Percentiles rank a stretch among this genome's conserved stretches.
phyloP scores from a whole-genome alignment of 2,888 invertebrate species.

The Tillus elongatus region DNA sequence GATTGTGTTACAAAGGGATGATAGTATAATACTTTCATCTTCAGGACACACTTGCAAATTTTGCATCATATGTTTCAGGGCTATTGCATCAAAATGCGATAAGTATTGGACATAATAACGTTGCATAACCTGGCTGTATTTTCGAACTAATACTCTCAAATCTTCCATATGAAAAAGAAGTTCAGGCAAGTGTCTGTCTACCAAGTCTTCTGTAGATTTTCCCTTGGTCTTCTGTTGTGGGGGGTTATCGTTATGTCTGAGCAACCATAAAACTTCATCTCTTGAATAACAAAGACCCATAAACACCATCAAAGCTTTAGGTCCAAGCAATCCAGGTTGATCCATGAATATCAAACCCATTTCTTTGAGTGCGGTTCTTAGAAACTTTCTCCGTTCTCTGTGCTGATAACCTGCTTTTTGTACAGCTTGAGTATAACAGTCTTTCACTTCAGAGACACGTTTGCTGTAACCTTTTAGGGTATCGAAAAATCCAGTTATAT shows the following conservation, averaged over 20 bases:
- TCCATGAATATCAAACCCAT: conserved; percentile 91
- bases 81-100: conserved; percentile 90
- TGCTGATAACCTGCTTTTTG: conserved; percentile 88
- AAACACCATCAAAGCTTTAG: conserved; percentile 92
- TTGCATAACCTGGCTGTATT: conserved; percentile 72
- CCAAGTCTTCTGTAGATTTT: conserved; percentile 83
- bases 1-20: conserved; percentile 84
- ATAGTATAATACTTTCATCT: conserved; percentile 89
- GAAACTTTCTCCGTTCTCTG: conserved; percentile 90
- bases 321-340: conserved; percentile 94
- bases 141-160: conserved; percentile 83
- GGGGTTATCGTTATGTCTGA: conserved; percentile 93
- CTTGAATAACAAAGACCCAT: conserved; percentile 92
- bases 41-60: conserved; percentile 79
- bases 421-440: conserved; percentile 81
- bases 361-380: conserved; percentile 91
- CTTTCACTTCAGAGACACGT: conserved; percentile 90
- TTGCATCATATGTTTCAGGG: conserved; percentile 75
- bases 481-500: conserved; percentile 88
- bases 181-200: conserved; percentile 94
- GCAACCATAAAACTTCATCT: conserved; percentile 95
- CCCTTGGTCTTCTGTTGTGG: conserved; percentile 74
- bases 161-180: conserved; percentile 98
- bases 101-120: conserved; percentile 96
- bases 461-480: conserved; percentile 90